Evolutionary conservation across 92 coral and sea anemone genomes (phyloP).

Genomic region (Palythoa grandiflora): DNA sequence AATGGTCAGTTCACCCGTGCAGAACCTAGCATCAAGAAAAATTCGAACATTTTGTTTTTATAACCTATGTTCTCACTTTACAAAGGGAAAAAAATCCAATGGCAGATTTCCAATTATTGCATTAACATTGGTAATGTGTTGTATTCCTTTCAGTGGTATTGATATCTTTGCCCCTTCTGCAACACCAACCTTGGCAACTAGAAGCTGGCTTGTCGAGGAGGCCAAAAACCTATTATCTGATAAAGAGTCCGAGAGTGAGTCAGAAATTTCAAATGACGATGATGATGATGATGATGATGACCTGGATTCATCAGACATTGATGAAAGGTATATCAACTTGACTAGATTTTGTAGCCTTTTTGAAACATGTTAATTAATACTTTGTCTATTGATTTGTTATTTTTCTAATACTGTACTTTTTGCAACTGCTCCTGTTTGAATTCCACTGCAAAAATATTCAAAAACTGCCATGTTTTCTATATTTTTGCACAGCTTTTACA

Average conservation of each 20-base stretch:
- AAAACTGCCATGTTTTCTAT: constrained; percentile 8
- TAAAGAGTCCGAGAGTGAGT: constrained; percentile 13
- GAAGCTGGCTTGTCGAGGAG: constrained; percentile 26
- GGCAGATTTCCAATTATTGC: neutral
- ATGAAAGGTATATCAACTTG: constrained; percentile 21
- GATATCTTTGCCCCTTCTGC: constrained; percentile 1
- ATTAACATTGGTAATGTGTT: constrained; percentile 18
- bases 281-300: neutral
- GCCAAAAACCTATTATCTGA: constrained; percentile 17
- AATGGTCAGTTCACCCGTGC: neutral
- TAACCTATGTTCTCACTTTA: neutral
- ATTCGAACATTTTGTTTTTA: constrained; percentile 17
- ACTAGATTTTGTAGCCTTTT: constrained; percentile 9
- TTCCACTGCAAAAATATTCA: constrained; percentile 5
- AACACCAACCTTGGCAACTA: neutral
- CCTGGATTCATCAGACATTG: constrained; percentile 4
- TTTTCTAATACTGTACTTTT: neutral
- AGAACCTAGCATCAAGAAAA: neutral
- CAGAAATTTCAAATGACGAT: constrained; percentile 21
- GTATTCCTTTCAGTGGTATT: constrained; percentile 13
- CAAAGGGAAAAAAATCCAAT: constrained; percentile 14
- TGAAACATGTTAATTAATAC: constrained; percentile 4
- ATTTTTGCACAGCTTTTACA: neutral
- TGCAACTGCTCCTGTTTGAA: neutral
- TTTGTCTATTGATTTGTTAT: neutral